Evolutionary conservation across 2,797 vertebrate species (phyloP).

Genomic region (Todus mexicanus): DNA sequence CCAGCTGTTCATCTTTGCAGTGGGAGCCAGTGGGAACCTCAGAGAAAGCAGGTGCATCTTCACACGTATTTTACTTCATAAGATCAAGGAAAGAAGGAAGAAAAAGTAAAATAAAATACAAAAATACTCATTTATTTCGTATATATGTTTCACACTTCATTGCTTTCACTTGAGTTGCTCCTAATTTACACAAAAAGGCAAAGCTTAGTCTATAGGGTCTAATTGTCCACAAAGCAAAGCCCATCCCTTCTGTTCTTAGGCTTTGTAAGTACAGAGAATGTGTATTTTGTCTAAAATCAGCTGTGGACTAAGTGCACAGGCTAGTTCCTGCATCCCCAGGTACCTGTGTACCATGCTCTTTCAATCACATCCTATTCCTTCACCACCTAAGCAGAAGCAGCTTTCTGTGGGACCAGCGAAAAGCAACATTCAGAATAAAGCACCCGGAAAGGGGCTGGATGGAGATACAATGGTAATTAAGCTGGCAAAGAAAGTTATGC

Average conservation of each 20-base stretch:
- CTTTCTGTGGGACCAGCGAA: neutral
- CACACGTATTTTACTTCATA: neutral
- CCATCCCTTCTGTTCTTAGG: neutral
- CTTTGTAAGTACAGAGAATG: neutral
- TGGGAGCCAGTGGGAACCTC: neutral
- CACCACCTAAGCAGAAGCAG: neutral
- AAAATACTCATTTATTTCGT: neutral
- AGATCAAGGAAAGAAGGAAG: neutral
- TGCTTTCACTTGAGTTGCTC: neutral
- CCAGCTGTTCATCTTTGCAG: neutral
- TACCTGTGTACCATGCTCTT: neutral
- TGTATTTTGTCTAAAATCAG: neutral
- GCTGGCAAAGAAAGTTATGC: neutral
- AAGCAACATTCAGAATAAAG: neutral
- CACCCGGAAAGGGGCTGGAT: neutral
- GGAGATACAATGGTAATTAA: neutral
- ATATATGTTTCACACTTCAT: neutral
- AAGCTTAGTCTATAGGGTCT: neutral
- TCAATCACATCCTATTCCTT: neutral
- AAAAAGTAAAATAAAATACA: neutral
- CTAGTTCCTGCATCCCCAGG: neutral
- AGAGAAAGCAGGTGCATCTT: neutral
- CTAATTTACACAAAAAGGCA: neutral
- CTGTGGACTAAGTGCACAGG: neutral
- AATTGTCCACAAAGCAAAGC: neutral